Conservation (phyloP, 2,113 vertebrate species). For the Nestor notabilis region DNA sequence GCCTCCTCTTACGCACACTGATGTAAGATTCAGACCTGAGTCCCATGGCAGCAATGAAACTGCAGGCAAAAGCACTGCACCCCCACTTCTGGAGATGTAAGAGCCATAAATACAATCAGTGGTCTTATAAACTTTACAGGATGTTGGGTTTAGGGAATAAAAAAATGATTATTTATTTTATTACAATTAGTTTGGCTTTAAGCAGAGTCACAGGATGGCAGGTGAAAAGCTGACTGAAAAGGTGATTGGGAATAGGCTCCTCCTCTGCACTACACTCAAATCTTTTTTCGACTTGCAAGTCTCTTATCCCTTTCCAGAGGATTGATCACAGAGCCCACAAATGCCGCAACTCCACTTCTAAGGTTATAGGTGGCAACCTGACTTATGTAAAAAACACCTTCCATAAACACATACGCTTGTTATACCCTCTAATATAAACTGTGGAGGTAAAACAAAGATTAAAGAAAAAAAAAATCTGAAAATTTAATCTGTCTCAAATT, state of each 20-base stretch:
- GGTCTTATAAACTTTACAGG: not conserved
- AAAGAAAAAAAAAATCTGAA: not conserved
- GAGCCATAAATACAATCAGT: constrained; percentile 1
- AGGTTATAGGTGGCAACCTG: not conserved
- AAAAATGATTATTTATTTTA: not conserved
- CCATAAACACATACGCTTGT: not conserved
- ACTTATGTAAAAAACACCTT: not conserved
- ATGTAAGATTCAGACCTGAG: not conserved
- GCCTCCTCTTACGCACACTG: not conserved
- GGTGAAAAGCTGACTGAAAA: not conserved
- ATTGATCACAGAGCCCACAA: not conserved
- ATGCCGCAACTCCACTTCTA: fast-evolving
- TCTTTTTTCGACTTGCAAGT: not conserved
- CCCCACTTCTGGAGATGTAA: not conserved
- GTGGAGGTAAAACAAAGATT: not conserved
- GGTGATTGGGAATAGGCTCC: not conserved
- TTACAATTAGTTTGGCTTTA: not conserved
- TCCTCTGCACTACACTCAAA: not conserved
- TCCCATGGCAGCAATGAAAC: not conserved
- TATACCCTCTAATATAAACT: not conserved
- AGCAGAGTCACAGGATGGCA: not conserved
- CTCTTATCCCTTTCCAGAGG: not conserved
- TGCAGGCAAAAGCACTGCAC: not conserved
- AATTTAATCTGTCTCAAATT: not conserved
- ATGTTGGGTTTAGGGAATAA: not conserved